Conservation (phyloP, 2,888 invertebrate genomes). For the Tridacna crocea region DNA sequence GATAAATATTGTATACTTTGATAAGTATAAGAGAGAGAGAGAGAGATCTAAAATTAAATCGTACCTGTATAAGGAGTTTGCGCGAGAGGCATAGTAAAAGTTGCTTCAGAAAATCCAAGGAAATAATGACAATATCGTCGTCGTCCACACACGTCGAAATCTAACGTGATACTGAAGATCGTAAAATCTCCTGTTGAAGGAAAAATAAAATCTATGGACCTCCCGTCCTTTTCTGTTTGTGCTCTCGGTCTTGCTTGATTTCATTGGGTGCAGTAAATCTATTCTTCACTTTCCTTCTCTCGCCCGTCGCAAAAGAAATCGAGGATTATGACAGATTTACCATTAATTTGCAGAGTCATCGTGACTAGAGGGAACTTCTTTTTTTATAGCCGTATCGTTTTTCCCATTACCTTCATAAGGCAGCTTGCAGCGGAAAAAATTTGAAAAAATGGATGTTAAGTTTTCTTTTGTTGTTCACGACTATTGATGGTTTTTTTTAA, state of each 20-base stretch:
- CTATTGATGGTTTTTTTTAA: neutral
- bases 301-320: neutral
- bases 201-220: neutral
- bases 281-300: neutral
- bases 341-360: constrained; percentile 18
- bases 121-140: neutral
- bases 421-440: no score
- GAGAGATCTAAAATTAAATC: no score
- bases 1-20: no score
- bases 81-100: neutral
- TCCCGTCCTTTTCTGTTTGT: neutral
- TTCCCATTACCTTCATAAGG: no score
- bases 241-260: neutral
- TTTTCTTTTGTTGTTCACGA: neutral
- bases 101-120: neutral
- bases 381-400: neutral
- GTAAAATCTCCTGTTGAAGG: neutral
- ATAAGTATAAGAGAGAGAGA: no score
- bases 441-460: neutral
- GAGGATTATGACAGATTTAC: constrained; percentile 13
- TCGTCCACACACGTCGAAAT: neutral
- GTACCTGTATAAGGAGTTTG: neutral
- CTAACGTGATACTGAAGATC: neutral
- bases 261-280: neutral
- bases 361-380: neutral